Percentiles rank a stretch among this genome's conserved stretches.
Conservation (phyloP, 2,888 invertebrate species). For the Lepidocyrtinus sp. region DNA sequence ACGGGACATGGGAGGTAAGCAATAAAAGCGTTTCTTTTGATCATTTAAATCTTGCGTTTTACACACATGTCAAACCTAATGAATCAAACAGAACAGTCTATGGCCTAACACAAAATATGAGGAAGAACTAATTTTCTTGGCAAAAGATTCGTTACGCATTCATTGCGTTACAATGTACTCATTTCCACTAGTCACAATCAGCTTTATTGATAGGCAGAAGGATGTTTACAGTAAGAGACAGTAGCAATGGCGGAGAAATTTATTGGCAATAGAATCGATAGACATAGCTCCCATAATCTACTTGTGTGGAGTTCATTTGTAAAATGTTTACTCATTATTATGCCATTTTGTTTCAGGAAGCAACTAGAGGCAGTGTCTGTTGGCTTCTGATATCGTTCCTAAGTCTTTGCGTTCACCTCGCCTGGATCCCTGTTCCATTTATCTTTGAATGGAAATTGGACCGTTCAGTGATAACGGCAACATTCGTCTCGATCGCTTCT, state of each 20-base stretch:
- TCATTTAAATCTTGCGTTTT: neutral
- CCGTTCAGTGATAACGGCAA: slow-evolving; percentile 62
- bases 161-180: slow-evolving; percentile 5
- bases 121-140: slow-evolving; percentile 8
- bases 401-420: slow-evolving; percentile 60
- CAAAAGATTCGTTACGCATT: slow-evolving; percentile 12
- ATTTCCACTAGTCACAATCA: neutral
- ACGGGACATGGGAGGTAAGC: slow-evolving; percentile 70
- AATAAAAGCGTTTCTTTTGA: neutral
- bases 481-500: slow-evolving; percentile 60
- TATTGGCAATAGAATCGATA: neutral
- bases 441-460: slow-evolving; percentile 67
- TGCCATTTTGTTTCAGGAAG: slow-evolving; percentile 60
- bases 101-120: neutral
- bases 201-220: neutral
- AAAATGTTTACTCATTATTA: slow-evolving; percentile 14
- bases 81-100: neutral
- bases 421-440: slow-evolving; percentile 67
- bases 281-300: neutral
- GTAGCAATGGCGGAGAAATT: neutral
- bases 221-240: neutral
- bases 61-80: neutral
- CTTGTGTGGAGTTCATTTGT: neutral
- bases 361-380: slow-evolving; percentile 62
- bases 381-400: slow-evolving; percentile 67